Evolutionary conservation across 2,113 vertebrate species (phyloP).

Genomic region (Thalassoma bifasciatum): DNA sequence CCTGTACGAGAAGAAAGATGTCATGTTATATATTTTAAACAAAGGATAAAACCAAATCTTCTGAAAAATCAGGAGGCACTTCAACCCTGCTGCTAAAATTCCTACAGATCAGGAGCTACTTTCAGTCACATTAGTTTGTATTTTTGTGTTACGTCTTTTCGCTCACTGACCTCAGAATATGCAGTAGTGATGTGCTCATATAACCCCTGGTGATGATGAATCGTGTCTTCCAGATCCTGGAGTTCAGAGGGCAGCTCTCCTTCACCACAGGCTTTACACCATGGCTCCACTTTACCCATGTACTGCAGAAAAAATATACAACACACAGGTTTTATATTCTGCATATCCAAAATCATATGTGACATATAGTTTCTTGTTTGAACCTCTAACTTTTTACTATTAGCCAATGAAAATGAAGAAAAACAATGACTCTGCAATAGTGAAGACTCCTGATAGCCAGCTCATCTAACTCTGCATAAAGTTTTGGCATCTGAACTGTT

Average conservation of each 20-base stretch:
- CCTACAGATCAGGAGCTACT: too few species aligned
- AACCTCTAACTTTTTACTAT: background rate
- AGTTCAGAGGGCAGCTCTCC: slow-evolving; percentile 97
- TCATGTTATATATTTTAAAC: too few species aligned
- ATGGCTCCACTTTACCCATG: slow-evolving; percentile 96
- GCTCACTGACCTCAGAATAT: slow-evolving; percentile 92
- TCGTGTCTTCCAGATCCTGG: slow-evolving; percentile 97
- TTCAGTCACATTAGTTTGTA: background rate
- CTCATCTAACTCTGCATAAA: slow-evolving; percentile 7
- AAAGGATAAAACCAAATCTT: too few species aligned
- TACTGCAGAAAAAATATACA: slow-evolving; percentile 83
- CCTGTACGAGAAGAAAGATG: slow-evolving; percentile 75
- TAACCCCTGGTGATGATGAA: slow-evolving; percentile 97
- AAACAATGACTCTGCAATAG: background rate
- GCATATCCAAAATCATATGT: background rate
- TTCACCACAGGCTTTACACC: slow-evolving; percentile 98
- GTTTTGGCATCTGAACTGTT: slow-evolving; percentile 19
- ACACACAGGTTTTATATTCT: background rate
- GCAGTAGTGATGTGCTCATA: slow-evolving; percentile 96
- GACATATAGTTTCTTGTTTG: too few species aligned
- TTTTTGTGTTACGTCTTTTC: background rate
- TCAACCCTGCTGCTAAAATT: too few species aligned
- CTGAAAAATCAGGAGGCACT: too few species aligned
- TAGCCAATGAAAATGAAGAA: background rate
- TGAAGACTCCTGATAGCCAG: background rate